Base-by-base conservation (phyloP, 2,113 vertebrate genomes). In the Amazona guildingii region DNA sequence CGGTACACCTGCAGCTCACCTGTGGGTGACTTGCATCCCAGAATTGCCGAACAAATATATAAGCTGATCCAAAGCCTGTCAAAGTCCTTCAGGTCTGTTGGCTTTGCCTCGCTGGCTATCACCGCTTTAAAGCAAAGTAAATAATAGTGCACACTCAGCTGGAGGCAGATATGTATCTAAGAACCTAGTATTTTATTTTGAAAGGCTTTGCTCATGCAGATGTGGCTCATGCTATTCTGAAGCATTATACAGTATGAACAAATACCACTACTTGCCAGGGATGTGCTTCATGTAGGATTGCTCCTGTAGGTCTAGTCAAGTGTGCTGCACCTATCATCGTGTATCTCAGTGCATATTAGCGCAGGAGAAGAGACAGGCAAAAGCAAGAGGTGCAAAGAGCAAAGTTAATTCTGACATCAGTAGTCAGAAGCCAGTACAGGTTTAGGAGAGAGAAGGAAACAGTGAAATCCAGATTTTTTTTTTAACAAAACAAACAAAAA, bases 131-230 rank as follows among this genome's bases (percentile, higher is more conserved):
- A 83, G 87, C 74, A 17, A 52, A 92, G 80, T 51, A 61, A 85
- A 69, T 61, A 75, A 59, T n/a, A 84, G 80, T 7, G 5, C 77
- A 72, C 78, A n/a, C 51, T 82, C 83, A 88, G 68, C 87, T 95
- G 86, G 86, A 96, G 75, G 83, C 69, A 27, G 63, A 81, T 73
- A 79, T 2, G 17, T 76, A 83, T 93, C 55, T 43, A 88, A 90
- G 76, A 88, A 78, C 29, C 4, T 44, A 3, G 19, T 72, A 46
- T 83, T 78, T 88, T 66, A 75, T 91, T 92, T 94, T 68, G 75
- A 79, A 79, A 97, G 63, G 86, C 94, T 95, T 93, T 93, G 92
- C 61, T 88, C 70, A 57, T 91, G 90, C 78, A 82, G 64, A 95
- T 95, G 90, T 74, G 79, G 91, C 88, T 83, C 74, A 92, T 86